phyloP scores from a whole-genome alignment of 2,113 vertebrate genomes.

The Clarias macrocephalus region DNA sequence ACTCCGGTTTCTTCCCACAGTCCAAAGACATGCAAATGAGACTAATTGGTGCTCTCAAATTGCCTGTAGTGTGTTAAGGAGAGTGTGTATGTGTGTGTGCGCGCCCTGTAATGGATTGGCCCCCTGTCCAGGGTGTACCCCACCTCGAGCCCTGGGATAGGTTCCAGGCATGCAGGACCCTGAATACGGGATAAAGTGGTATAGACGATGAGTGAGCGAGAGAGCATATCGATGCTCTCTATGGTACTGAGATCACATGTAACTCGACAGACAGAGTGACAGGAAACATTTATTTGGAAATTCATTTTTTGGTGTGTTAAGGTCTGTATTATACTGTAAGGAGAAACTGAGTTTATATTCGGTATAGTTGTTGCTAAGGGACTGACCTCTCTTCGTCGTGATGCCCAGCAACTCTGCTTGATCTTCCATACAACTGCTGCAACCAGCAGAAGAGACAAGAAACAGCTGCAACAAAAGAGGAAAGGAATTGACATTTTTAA shows the following conservation, averaged over 20 bases:
- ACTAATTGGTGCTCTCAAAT: too few species aligned
- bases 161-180: too few species aligned
- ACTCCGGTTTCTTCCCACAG: too few species aligned
- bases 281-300: background rate
- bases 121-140: too few species aligned
- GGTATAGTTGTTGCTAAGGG: background rate
- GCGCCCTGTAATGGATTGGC: too few species aligned
- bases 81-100: too few species aligned
- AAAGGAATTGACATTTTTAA: background rate
- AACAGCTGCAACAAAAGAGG: conserved; percentile 75
- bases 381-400: conserved; percentile 84
- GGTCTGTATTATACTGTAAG: background rate
- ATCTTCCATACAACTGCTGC: conserved; percentile 93
- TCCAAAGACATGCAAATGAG: too few species aligned
- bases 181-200: too few species aligned
- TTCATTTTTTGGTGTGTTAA: background rate
- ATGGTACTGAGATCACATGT: background rate
- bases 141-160: too few species aligned
- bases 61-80: too few species aligned
- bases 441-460: conserved; percentile 86
- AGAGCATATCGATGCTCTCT: background rate
- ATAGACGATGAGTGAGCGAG: too few species aligned
- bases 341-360: background rate
- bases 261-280: too few species aligned
- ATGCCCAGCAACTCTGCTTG: conserved; percentile 90